A percentile compares a stretch with the other conserved stretches of the same genome.
Evolutionary conservation across 1,140 invertebrate species (phyloP).

Genomic region (Trypoxylus dichotomus): DNA sequence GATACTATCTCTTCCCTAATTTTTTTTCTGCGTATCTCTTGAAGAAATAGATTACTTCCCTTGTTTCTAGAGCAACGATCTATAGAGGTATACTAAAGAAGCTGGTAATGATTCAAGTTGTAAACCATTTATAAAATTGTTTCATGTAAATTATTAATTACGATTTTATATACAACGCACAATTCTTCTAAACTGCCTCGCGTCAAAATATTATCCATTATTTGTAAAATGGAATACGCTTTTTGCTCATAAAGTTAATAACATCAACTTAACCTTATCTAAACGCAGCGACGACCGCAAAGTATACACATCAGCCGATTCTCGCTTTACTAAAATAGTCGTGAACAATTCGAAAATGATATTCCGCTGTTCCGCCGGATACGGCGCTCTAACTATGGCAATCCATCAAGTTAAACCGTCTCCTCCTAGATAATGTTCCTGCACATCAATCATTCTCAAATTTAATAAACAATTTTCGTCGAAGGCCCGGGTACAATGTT

Average conservation of each 20-base stretch:
- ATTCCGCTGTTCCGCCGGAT: not conserved
- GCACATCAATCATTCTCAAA: slow-evolving; percentile 20
- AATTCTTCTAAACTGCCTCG: too few relatives aligned
- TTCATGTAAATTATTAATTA: too few relatives aligned
- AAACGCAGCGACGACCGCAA: not conserved
- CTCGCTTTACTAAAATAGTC: not conserved
- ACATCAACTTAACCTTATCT: not conserved
- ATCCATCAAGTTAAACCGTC: slow-evolving; percentile 22
- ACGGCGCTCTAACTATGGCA: not conserved
- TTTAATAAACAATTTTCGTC: slow-evolving; percentile 14
- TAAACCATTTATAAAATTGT: too few relatives aligned
- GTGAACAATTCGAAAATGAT: slow-evolving; percentile 3
- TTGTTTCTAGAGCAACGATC: too few relatives aligned
- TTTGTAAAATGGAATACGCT: not conserved
- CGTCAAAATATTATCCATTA: not conserved
- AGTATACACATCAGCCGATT: not conserved
- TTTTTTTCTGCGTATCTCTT: too few relatives aligned
- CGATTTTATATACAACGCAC: too few relatives aligned
- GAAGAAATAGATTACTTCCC: too few relatives aligned
- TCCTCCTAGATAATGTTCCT: slow-evolving; percentile 7
- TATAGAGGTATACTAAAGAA: too few relatives aligned
- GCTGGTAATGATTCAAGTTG: too few relatives aligned
- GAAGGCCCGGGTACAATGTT: not conserved
- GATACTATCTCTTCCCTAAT: too few relatives aligned
- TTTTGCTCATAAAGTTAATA: not conserved